Conservation (phyloP, 1,140 invertebrate species). For the Ceratosolen solmsi region DNA sequence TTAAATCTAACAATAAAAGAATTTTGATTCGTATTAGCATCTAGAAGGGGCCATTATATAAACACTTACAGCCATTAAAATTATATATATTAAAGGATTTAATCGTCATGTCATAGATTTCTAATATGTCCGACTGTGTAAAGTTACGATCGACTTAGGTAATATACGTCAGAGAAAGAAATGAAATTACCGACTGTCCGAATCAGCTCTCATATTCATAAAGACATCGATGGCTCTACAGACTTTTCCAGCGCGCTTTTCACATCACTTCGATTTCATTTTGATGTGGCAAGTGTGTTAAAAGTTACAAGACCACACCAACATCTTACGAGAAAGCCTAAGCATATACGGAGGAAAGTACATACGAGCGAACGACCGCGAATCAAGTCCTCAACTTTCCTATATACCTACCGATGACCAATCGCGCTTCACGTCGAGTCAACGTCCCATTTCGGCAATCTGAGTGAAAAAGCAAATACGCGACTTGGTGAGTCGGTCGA, state of each 20-base stretch:
- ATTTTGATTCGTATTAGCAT: background rate
- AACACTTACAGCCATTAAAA: background rate
- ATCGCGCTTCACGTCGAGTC: conserved; percentile 16
- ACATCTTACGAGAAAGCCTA: background rate
- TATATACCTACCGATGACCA: background rate
- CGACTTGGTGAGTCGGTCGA: conserved; percentile 20
- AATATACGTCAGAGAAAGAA: background rate
- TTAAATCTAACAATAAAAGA: background rate
- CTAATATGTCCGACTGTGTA: background rate
- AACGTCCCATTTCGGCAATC: conserved; percentile 25
- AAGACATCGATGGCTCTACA: background rate
- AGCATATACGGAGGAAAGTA: background rate
- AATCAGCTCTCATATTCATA: background rate
- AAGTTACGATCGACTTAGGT: background rate
- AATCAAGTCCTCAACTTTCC: background rate
- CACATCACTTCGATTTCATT: background rate
- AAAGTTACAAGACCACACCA: too few species aligned
- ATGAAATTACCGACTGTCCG: background rate
- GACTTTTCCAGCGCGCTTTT: background rate
- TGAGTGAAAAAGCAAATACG: conserved; percentile 8
- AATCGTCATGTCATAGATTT: background rate
- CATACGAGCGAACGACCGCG: background rate
- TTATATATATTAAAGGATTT: background rate
- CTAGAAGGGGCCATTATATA: background rate
- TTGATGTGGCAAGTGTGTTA: too few species aligned